Base-by-base conservation (phyloP, 2,888 invertebrate genomes). In the Lithophane ornitopus region DNA sequence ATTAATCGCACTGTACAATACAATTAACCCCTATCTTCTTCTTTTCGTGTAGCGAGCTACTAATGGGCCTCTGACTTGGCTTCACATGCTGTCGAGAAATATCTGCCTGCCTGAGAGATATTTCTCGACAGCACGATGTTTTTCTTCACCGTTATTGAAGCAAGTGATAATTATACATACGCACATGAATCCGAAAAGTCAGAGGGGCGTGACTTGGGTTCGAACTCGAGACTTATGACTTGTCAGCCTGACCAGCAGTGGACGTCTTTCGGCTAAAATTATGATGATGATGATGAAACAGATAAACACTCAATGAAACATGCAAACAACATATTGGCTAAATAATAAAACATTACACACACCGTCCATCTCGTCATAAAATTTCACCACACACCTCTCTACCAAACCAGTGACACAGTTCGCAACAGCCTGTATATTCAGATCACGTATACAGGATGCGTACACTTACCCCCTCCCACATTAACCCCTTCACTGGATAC, bases 401-500 rank as follows among this genome's bases (percentile, higher is more conserved):
- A 41, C 56, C 70, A 54, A 70, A 83, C 76, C 86, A 82, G 58
- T 78, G 79, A 77, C 85, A 85, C 82, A 72, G 49, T 87, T 85
- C 62, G 12, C 69, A 63, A 63, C 65, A 70, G 9, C 61, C 75
- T 70, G 41, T 78, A 85, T 68, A 84, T 84, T 84, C 83, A 73
- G 65, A 59, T 74, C 87, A 87, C 87, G 88, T 88, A 49, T 58
- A 80, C 77, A 74, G 72, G 82, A 56, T 84, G 81, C 78, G 86
- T 88, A 82, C 87, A 88, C 85, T 87, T 84, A 87, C 88, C 74
- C 58, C 67, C 78, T 58, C 70, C 76, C 63, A 70, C 75, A 76
- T 76, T 77, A 84, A 86, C 84, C 86, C 85, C 77, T 80, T 74
- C 84, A 75, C 83, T 76, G 77, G 82, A 81, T 86, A 87, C 85